phyloP scores from a whole-genome alignment of 2,113 vertebrate species.

The Notiomystis cincta region DNA sequence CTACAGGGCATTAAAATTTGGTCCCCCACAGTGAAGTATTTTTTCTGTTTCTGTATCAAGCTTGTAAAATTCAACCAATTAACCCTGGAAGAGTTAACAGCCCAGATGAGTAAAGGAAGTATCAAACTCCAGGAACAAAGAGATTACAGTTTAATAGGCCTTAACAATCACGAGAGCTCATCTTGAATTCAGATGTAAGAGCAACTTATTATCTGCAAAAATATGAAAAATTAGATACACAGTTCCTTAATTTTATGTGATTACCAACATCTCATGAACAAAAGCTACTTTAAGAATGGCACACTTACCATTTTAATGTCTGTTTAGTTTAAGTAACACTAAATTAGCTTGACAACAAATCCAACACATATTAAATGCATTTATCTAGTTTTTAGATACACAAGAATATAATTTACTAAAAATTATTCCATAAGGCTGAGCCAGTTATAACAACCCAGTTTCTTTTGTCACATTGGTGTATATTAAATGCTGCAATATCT shows the following conservation, averaged over 20 bases:
- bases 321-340: background rate
- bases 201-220: background rate
- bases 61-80: background rate
- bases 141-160: background rate
- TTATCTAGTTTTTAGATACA: background rate
- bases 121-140: background rate
- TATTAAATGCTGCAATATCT: background rate
- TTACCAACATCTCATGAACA: background rate
- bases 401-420: background rate
- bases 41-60: background rate
- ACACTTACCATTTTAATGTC: background rate
- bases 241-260: background rate
- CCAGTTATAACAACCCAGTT: background rate
- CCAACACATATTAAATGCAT: background rate
- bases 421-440: background rate
- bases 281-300: background rate
- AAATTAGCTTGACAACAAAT: background rate
- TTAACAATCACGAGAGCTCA: background rate
- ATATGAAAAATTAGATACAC: fast-evolving
- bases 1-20: background rate
- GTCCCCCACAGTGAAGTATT: background rate
- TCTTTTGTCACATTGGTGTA: background rate
- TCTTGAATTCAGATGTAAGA: background rate
- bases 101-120: background rate
- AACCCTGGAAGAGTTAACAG: background rate